Conservation (phyloP, 2,113 vertebrate species). For the Mystacornis crossleyi region DNA sequence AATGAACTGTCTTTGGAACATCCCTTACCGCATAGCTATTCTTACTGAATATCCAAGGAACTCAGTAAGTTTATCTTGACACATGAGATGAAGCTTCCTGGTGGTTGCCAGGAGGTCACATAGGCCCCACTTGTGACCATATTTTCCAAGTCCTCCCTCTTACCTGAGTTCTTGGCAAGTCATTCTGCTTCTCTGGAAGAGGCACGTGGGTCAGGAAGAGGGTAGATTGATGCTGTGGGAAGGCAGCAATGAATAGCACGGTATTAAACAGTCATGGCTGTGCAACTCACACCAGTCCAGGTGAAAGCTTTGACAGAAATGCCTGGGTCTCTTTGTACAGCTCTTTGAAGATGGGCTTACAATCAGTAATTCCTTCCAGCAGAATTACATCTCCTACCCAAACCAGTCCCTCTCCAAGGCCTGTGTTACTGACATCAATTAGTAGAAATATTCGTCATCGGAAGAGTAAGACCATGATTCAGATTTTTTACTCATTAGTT, state of each 20-base stretch:
- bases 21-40: neutral
- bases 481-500: constrained; percentile 45
- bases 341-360: neutral
- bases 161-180: neutral
- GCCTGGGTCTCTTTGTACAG: neutral
- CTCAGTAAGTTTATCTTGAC: no score
- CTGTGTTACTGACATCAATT: neutral
- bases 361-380: neutral
- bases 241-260: neutral
- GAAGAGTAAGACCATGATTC: neutral
- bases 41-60: neutral
- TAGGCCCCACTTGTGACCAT: fast-evolving
- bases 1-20: neutral
- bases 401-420: neutral
- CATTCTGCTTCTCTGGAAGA: neutral
- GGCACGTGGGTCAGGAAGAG: neutral
- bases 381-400: neutral
- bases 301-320: neutral
- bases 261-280: neutral
- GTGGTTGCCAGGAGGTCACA: neutral
- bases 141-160: neutral
- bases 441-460: neutral
- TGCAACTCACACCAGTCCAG: neutral
- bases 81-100: neutral
- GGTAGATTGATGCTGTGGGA: neutral